These are phyloP conservation scores for Leptosomus discolor DNA, from an alignment of 2,113 vertebrate genomes.

Conservation along the genomic window DNA sequence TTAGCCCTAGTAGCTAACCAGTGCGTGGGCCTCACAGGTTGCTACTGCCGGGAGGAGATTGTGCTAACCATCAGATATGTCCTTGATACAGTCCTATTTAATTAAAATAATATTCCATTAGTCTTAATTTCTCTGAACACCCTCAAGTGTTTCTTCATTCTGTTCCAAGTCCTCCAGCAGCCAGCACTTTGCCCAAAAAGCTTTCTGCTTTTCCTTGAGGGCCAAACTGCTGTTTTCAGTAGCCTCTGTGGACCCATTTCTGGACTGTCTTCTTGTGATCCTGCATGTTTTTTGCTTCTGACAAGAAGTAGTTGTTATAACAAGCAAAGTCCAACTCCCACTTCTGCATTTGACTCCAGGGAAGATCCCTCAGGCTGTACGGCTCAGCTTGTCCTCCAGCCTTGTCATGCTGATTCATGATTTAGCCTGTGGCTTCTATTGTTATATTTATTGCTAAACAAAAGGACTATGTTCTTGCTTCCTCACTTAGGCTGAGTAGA, in stretches of 20 bases:
- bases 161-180: not conserved
- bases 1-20: not conserved
- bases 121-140: not conserved
- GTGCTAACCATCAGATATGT: not conserved
- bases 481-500: not conserved
- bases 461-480: slow-evolving; percentile 5
- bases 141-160: not conserved
- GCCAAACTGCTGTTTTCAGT: not conserved
- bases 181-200: not conserved
- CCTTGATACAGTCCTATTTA: not conserved
- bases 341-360: not conserved
- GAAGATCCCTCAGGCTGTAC: not conserved
- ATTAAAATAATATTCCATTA: not conserved
- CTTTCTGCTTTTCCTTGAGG: not conserved
- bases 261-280: not conserved
- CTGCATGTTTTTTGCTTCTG: not conserved
- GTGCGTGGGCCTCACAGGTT: not conserved
- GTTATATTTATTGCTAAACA: slow-evolving; percentile 48
- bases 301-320: not conserved
- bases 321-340: not conserved
- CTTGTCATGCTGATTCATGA: slow-evolving; percentile 10
- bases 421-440: slow-evolving; percentile 53
- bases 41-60: not conserved
- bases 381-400: not conserved
- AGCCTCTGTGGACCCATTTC: not conserved